These are phyloP conservation scores for Caenorhabditis imperialis DNA, from an alignment of 2,888 invertebrate genomes.

Conservation along the genomic window DNA sequence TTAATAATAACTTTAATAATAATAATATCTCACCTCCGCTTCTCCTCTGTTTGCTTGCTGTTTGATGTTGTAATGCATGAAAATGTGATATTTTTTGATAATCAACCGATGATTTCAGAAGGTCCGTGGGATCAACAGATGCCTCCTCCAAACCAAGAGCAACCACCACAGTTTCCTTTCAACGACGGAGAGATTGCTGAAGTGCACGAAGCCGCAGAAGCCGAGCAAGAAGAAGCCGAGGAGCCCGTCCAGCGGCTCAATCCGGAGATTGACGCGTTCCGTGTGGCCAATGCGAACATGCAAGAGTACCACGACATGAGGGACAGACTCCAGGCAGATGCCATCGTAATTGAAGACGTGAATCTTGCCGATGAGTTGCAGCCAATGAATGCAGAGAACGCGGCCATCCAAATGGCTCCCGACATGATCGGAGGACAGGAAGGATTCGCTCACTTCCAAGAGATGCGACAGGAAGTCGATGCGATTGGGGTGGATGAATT, in stretches of 20 bases:
- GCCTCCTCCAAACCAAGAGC: no score
- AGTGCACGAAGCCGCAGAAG: neutral
- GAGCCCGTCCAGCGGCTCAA: neutral
- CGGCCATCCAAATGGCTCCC: neutral
- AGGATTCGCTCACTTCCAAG: slow-evolving; percentile 3
- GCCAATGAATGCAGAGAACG: slow-evolving; percentile 1
- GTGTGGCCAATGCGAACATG: neutral
- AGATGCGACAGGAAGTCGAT: slow-evolving; percentile 6
- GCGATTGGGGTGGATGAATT: neutral
- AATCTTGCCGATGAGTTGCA: neutral
- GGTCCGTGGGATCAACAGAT: no score
- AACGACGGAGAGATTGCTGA: neutral
- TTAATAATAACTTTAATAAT: no score
- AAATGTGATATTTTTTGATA: no score
- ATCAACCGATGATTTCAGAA: no score
- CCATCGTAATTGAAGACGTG: neutral
- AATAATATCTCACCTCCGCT: no score
- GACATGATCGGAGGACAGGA: neutral
- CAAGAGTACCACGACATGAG: neutral
- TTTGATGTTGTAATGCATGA: no score
- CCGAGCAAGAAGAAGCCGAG: neutral
- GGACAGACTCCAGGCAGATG: neutral
- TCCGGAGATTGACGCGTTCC: neutral
- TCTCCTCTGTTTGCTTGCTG: no score
- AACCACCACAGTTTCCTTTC: neutral